These are phyloP conservation scores for Drosophila setifemur DNA, from an alignment of 1,140 invertebrate genomes.

Conservation along the genomic window DNA sequence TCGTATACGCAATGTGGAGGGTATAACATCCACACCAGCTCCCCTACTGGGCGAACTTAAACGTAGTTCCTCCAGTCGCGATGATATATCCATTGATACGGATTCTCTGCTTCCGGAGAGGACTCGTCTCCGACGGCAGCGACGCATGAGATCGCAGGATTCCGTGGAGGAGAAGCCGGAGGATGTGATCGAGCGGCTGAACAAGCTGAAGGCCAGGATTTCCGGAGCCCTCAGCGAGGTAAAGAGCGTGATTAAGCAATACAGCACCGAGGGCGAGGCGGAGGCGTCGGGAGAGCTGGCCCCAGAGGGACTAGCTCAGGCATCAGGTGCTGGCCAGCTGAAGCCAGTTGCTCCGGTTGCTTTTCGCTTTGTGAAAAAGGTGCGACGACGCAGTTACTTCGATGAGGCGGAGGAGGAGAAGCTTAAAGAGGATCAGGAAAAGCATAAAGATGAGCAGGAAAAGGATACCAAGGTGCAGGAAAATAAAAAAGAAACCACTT, in stretches of 20 bases:
- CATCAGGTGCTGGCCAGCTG: not conserved
- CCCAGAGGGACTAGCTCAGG: not conserved
- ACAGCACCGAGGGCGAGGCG: slow-evolving; percentile 68
- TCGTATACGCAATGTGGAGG: slow-evolving; percentile 30
- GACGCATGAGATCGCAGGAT: slow-evolving; percentile 69
- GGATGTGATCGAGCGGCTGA: slow-evolving; percentile 71
- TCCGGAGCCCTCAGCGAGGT: slow-evolving; percentile 72
- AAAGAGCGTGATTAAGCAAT: slow-evolving; percentile 73
- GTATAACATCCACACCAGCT: not conserved
- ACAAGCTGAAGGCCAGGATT: slow-evolving; percentile 73
- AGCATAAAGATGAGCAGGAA: not conserved
- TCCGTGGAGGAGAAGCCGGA: slow-evolving; percentile 67
- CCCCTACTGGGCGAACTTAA: slow-evolving; percentile 49
- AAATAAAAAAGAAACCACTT: not conserved
- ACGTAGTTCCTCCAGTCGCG: slow-evolving; percentile 50
- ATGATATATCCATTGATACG: slow-evolving; percentile 47
- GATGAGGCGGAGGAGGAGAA: slow-evolving; percentile 62
- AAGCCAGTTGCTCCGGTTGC: slow-evolving; percentile 33
- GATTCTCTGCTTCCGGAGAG: slow-evolving; percentile 62
- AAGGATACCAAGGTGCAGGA: not conserved
- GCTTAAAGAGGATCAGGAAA: not conserved
- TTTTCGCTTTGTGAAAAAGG: slow-evolving; percentile 73
- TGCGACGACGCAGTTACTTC: slow-evolving; percentile 68
- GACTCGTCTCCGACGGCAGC: slow-evolving; percentile 63
- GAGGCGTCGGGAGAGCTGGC: slow-evolving; percentile 15